phyloP scores from a whole-genome alignment of 92 coral and sea anemone species.

The Montipora capitata region DNA sequence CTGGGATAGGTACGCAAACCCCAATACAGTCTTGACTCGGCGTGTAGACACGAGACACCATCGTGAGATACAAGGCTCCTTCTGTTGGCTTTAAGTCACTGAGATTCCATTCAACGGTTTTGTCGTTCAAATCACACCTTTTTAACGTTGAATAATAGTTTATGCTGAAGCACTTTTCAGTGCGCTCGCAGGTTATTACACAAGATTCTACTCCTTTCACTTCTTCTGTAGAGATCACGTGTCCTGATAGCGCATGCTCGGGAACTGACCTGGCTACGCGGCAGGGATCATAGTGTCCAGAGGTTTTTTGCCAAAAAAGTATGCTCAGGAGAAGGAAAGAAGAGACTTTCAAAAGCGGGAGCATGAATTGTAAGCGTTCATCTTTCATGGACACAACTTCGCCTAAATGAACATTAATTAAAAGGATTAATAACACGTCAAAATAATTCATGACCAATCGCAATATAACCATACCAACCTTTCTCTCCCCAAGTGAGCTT shows the following conservation, averaged over 20 bases:
- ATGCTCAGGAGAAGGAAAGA: slow-evolving; percentile 16
- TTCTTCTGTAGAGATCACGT: slow-evolving; percentile 41
- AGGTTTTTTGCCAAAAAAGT: slow-evolving; percentile 14
- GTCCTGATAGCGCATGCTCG: slow-evolving; percentile 72
- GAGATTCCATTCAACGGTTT: slow-evolving; percentile 62
- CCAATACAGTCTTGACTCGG: slow-evolving; percentile 73
- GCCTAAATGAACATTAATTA: too few species aligned
- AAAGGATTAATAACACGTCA: too few species aligned
- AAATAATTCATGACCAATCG: too few species aligned
- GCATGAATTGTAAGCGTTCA: neutral
- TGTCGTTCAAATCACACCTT: slow-evolving; percentile 80
- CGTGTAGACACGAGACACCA: slow-evolving; percentile 67
- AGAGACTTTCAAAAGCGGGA: neutral
- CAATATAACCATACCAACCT: too few species aligned
- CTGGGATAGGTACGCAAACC: slow-evolving; percentile 61
- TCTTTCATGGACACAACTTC: neutral
- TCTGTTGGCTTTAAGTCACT: slow-evolving; percentile 53
- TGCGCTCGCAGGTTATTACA: slow-evolving; percentile 69
- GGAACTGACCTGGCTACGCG: slow-evolving; percentile 46
- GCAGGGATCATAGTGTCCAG: slow-evolving; percentile 53
- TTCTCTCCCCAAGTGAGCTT: too few species aligned
- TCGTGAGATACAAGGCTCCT: slow-evolving; percentile 71
- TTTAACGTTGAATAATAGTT: slow-evolving; percentile 58
- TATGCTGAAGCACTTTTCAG: slow-evolving; percentile 71
- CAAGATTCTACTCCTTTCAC: slow-evolving; percentile 73